Percentiles rank a stretch among this genome's conserved stretches.
phyloP scores from a whole-genome alignment of 2,797 vertebrate genomes.

The Eptatretus atami region DNA sequence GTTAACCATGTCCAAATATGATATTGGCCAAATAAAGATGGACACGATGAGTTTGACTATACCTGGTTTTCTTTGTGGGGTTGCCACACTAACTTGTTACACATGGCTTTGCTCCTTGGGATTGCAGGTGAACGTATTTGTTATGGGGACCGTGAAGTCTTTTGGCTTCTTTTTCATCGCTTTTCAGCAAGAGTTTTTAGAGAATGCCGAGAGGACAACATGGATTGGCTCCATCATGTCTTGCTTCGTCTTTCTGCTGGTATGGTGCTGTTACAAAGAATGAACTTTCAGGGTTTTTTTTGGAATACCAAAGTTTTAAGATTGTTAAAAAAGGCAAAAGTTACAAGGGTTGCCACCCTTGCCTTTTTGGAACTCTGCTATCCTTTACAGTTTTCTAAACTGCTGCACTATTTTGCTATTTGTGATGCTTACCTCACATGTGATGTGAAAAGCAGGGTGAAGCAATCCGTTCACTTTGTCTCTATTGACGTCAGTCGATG shows the following conservation, averaged over 20 bases:
- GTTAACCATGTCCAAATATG: too few relatives aligned
- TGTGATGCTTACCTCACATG: not conserved
- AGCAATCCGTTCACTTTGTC: too few relatives aligned
- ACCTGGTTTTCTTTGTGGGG: too few relatives aligned
- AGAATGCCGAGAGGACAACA: slow-evolving; percentile 39
- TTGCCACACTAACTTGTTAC: too few relatives aligned
- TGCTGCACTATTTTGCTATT: not conserved
- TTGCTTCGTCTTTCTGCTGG: slow-evolving; percentile 46
- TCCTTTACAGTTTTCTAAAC: too few relatives aligned
- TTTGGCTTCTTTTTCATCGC: slow-evolving; percentile 74
- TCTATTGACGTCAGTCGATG: too few relatives aligned
- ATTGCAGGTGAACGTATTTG: slow-evolving; percentile 46
- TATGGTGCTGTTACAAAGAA: slow-evolving; percentile 11
- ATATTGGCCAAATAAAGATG: too few relatives aligned
- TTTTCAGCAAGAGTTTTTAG: slow-evolving; percentile 58
- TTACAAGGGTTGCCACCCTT: not conserved
- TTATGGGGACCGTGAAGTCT: slow-evolving; percentile 49
- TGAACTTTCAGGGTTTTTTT: too few relatives aligned
- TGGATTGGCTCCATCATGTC: slow-evolving; percentile 88
- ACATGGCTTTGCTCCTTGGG: too few relatives aligned
- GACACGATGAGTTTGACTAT: too few relatives aligned
- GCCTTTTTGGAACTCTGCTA: not conserved
- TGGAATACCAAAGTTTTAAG: too few relatives aligned
- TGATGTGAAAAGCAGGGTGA: not conserved
- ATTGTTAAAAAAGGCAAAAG: too few relatives aligned